Evolutionary conservation across 2,888 invertebrate genomes (phyloP).

Genomic region (Himalopsyche anomala): DNA sequence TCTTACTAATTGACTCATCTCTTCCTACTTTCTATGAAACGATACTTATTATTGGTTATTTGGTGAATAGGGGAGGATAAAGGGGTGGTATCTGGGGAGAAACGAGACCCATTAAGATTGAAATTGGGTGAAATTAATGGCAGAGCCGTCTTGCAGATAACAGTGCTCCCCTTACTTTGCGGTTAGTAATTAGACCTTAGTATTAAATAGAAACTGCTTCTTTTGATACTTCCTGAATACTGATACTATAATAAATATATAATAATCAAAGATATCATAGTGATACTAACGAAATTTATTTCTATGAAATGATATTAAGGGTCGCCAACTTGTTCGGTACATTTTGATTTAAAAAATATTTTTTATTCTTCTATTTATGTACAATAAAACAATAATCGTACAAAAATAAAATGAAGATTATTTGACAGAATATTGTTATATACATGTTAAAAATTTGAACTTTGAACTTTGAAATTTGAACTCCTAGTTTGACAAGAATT

Average conservation of each 20-base stretch:
- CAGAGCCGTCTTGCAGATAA: conserved; percentile 60
- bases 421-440: no score
- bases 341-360: no score
- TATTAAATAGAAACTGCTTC: conserved; percentile 52
- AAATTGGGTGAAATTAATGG: conserved; percentile 60
- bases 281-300: no score
- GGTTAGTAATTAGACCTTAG: conserved; percentile 58
- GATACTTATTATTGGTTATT: conserved; percentile 58
- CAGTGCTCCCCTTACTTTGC: conserved; percentile 50
- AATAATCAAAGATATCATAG: neutral
- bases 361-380: no score
- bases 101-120: conserved; percentile 55
- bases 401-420: no score
- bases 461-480: no score
- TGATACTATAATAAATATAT: neutral
- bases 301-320: no score
- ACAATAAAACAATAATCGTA: no score
- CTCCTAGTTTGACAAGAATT: no score
- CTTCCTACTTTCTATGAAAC: conserved; percentile 55
- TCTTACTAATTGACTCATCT: conserved; percentile 54
- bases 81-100: conserved; percentile 48
- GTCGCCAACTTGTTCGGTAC: no score
- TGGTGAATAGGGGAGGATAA: conserved; percentile 34
- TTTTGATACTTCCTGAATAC: conserved; percentile 6
- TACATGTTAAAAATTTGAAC: no score